Conservation (phyloP, 2,797 vertebrate genomes). For the Etheostoma nigrum region DNA sequence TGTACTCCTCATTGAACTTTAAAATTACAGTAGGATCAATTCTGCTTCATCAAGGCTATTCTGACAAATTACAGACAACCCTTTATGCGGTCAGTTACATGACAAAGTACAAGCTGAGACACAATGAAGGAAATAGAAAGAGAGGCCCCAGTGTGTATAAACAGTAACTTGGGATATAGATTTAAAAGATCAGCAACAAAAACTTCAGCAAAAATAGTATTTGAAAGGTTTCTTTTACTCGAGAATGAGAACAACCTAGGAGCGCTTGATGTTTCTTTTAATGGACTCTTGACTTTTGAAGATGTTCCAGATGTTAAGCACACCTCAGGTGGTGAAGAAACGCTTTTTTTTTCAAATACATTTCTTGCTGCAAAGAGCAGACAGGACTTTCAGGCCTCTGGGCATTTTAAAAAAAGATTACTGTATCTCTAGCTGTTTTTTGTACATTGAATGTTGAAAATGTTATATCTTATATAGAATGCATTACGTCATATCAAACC, state of each 20-base stretch:
- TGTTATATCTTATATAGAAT: conserved; percentile 91
- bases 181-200: conserved; percentile 46
- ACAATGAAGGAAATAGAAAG: not conserved
- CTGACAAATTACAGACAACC: conserved; percentile 8
- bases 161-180: conserved; percentile 36
- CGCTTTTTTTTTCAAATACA: conserved; percentile 31
- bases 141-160: conserved; percentile 50
- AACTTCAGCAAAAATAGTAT: conserved; percentile 49
- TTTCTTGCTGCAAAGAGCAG: conserved; percentile 68
- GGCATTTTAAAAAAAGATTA: conserved; percentile 80
- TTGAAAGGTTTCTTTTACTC: conserved; percentile 54
- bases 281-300: conserved; percentile 56
- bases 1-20: not conserved
- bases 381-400: conserved; percentile 70
- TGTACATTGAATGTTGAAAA: conserved; percentile 91
- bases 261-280: conserved; percentile 47
- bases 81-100: conserved; percentile 14
- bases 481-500: conserved; percentile 90
- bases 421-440: conserved; percentile 83
- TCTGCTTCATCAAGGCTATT: conserved; percentile 12
- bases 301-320: conserved; percentile 49
- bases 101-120: conserved; percentile 16
- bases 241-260: conserved; percentile 33
- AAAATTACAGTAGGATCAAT: conserved; percentile 7
- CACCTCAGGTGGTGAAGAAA: conserved; percentile 50